Evolutionary conservation across 2,797 vertebrate genomes (phyloP).

Genomic region (Cossypha caffra): DNA sequence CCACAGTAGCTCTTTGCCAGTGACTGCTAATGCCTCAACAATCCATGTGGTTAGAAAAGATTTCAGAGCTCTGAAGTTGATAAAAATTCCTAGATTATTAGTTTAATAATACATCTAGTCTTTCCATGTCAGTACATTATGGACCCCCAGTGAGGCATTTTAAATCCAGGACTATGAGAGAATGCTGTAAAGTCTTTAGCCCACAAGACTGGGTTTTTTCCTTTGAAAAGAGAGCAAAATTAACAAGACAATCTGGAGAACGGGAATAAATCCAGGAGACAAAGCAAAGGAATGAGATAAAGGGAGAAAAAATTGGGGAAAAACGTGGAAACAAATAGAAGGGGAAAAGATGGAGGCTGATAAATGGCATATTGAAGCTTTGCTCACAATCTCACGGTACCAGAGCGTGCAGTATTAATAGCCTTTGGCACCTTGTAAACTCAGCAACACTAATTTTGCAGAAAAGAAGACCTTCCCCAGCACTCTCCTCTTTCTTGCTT

Average conservation of each 20-base stretch:
- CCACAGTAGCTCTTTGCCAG: not conserved
- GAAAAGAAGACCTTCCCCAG: conserved; percentile 32
- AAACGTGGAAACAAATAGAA: not conserved
- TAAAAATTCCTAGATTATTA: conserved; percentile 51
- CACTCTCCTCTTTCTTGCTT: conserved; percentile 12
- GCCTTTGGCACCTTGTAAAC: conserved; percentile 50
- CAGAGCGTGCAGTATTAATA: conserved; percentile 6
- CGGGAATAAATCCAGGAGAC: conserved; percentile 27
- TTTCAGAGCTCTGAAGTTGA: conserved; percentile 23
- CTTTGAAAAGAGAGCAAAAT: conserved; percentile 32
- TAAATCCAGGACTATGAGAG: conserved; percentile 9
- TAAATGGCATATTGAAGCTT: not conserved
- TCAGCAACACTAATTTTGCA: conserved; percentile 63
- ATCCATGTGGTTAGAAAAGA: not conserved
- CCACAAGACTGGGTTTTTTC: not conserved
- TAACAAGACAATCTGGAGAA: conserved; percentile 40
- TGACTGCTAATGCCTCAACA: not conserved
- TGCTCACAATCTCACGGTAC: conserved; percentile 31
- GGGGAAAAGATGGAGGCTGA: not conserved
- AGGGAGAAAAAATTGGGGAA: rapidly evolving
- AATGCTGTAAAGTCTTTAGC: conserved; percentile 42
- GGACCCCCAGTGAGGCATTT: not conserved
- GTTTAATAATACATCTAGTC: conserved; percentile 34
- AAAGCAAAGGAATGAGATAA: not conserved
- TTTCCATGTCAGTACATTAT: conserved; percentile 10